These are phyloP conservation scores for Salticus scenicus DNA, from an alignment of 2,888 invertebrate genomes.

Conservation along the genomic window DNA sequence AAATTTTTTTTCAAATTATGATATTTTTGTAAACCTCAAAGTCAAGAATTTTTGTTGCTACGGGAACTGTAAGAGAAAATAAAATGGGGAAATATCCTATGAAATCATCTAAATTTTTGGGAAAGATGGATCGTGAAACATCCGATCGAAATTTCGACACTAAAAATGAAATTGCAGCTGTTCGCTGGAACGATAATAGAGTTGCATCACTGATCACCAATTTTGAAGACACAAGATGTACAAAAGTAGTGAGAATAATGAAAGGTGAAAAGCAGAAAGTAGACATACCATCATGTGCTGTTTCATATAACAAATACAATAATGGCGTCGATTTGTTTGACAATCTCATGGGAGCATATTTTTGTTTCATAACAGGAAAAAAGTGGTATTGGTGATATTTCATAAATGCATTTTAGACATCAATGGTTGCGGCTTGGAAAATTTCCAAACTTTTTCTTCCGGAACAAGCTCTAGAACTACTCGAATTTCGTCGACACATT, in stretches of 20 bases:
- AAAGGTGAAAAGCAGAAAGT: too few species aligned
- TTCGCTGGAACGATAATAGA: constrained; percentile 12
- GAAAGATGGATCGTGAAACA: neutral
- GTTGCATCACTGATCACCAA: neutral
- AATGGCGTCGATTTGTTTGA: neutral
- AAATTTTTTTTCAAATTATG: neutral
- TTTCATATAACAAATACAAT: neutral
- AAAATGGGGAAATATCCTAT: constrained; percentile 10
- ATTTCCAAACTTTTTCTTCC: neutral
- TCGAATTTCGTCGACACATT: too few species aligned
- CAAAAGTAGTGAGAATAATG: neutral
- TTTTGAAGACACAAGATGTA: constrained; percentile 6
- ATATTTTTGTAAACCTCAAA: neutral
- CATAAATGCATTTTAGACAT: too few species aligned
- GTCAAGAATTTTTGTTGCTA: neutral
- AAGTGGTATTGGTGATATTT: neutral
- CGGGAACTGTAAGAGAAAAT: constrained; percentile 5
- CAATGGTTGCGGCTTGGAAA: too few species aligned
- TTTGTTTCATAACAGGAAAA: neutral
- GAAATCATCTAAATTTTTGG: neutral
- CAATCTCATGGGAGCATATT: too few species aligned
- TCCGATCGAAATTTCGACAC: neutral
- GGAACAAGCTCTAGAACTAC: too few species aligned
- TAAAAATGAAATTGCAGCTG: constrained; percentile 2
- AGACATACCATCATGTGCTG: neutral